Base-by-base conservation (phyloP, 2,113 vertebrate species). In the Corythoichthys haematopterus region DNA sequence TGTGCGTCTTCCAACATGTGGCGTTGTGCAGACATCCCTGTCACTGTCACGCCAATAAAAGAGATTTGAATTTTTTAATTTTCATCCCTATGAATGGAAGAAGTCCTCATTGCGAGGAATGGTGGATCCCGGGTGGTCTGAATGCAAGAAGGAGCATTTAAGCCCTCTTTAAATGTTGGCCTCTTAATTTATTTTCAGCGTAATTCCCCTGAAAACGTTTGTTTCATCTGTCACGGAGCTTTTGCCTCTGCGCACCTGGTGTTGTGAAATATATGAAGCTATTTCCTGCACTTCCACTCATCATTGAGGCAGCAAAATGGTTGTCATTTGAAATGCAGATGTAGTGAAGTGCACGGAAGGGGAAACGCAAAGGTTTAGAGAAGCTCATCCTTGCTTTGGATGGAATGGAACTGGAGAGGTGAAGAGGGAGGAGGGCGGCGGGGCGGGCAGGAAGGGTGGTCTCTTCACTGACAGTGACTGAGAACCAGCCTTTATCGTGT, bases 21-120 rank as follows among this genome's bases (percentile, higher is more conserved):
- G 67, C 59, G 65, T 76, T 70, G 74, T 68, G 69, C 69, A 80
- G 79, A 85, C 76, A 69, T 55, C 61, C 71, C 75, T 37, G 52
- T 71, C 50, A 50, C 68, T 64, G 79, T 75, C 76, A 80, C 37
- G 75, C 77, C 79, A 81, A 76, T 81, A 77, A 84, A 88, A 70
- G 71, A 81, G 86, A 85, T 89, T 86, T 80, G 74, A 88, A 85
- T 86, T 79, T 86, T 79, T 58, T 11, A 78, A 82, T 86, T 86
- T 75, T 70, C 74, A 69, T 70, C 56, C 6, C 65, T 52, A 62
- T 64, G 71, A 80, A 80, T 74, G 76, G 58, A 68, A 67, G 68
- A 57, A 43, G 16, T 20, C 20, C 45, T 66, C 56, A 4, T 61
- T 28, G 38, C n/a, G 50, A 51, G 40, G 48, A 50, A 61, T 37